These are phyloP conservation scores for Heliothis virescens DNA, from an alignment of 1,140 invertebrate species.

Conservation along the genomic window DNA sequence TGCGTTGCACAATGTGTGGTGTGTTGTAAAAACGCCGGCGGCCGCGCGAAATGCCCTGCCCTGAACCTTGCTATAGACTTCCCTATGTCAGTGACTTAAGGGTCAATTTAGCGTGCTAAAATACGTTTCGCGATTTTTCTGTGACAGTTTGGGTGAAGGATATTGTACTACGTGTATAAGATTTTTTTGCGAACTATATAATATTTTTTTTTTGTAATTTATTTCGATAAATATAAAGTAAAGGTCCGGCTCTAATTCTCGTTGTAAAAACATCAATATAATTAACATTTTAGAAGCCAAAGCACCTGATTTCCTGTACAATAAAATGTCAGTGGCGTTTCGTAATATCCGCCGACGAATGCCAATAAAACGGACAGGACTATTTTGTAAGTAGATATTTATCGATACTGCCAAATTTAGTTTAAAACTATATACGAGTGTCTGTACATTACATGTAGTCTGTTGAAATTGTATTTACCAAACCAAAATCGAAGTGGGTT, in stretches of 20 bases:
- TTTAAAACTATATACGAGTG: constrained; percentile 23
- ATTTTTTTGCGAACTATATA: too few relatives aligned
- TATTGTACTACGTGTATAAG: not conserved
- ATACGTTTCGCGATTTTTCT: not conserved
- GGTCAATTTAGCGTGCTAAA: constrained; percentile 7
- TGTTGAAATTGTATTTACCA: constrained; percentile 5
- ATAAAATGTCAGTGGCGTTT: constrained; percentile 48
- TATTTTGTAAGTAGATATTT: constrained; percentile 46
- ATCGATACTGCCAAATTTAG: constrained; percentile 34
- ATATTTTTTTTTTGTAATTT: not conserved
- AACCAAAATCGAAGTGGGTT: constrained; percentile 32
- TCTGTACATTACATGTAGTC: not conserved
- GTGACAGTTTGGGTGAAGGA: not conserved
- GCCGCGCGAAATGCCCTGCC: constrained; percentile 39
- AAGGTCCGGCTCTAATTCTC: not conserved
- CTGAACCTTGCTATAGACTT: constrained; percentile 2
- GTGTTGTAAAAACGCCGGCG: constrained; percentile 48
- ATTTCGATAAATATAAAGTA: not conserved
- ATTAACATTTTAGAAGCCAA: constrained; percentile 47
- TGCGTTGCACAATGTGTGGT: constrained; percentile 32
- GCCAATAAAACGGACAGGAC: constrained; percentile 42
- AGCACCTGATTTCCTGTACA: constrained; percentile 48
- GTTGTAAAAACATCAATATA: constrained; percentile 22
- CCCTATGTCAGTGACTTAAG: constrained; percentile 1
- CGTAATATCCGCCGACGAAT: constrained; percentile 45